phyloP scores from a whole-genome alignment of 2,797 vertebrate species.

The Holocentrus rufus region DNA sequence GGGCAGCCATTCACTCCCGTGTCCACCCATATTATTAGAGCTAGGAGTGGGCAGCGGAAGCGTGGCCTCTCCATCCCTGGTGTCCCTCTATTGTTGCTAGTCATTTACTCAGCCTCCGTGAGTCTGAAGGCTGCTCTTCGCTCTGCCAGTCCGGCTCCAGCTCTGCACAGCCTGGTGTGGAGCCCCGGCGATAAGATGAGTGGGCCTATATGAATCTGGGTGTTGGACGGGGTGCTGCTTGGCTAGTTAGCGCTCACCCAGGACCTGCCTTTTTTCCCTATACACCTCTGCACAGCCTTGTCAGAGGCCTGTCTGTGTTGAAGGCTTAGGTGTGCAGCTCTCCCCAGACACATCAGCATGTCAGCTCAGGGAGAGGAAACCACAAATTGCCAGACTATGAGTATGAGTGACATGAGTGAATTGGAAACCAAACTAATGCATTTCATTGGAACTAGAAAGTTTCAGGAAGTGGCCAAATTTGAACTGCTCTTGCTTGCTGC shows the following conservation, averaged over 20 bases:
- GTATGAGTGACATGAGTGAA: conserved; percentile 36
- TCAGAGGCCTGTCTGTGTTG: conserved; percentile 33
- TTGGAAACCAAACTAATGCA: conserved; percentile 43
- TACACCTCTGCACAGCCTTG: conserved; percentile 47
- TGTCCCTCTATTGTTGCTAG: conserved; percentile 65
- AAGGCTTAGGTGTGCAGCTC: conserved; percentile 2
- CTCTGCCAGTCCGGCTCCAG: conserved; percentile 58
- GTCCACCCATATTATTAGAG: conserved; percentile 63
- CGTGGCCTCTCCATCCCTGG: conserved; percentile 54
- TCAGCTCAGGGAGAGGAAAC: conserved; percentile 33
- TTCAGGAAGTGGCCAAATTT: background rate
- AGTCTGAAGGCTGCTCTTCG: conserved; percentile 70
- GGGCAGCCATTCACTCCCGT: conserved; percentile 51
- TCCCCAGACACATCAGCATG: conserved; percentile 30
- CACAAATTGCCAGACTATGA: conserved; percentile 35
- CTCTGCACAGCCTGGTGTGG: conserved; percentile 43
- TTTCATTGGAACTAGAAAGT: conserved; percentile 28
- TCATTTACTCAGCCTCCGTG: conserved; percentile 65
- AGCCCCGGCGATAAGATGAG: conserved; percentile 51
- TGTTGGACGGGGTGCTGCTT: conserved; percentile 53
- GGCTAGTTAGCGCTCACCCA: conserved; percentile 64
- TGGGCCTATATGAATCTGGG: conserved; percentile 46
- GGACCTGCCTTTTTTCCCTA: conserved; percentile 42
- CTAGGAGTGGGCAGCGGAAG: conserved; percentile 55
- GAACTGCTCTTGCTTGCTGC: too few species aligned